Base-by-base conservation (phyloP, 2,888 invertebrate species). In the Meteorus colon region DNA sequence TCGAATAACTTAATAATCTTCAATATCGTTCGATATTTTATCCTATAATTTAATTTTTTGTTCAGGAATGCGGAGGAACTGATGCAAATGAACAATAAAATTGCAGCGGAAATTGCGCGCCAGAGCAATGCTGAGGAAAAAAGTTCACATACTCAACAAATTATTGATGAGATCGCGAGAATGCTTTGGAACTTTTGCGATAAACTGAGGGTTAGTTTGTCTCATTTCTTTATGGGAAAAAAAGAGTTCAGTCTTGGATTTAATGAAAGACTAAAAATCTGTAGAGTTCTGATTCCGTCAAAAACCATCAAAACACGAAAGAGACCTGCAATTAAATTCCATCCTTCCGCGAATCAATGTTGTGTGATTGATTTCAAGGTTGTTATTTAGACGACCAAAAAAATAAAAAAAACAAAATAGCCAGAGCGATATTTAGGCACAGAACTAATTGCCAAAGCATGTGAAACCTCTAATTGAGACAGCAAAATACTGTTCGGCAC, bases 51-150 rank as follows among this genome's bases (percentile, higher is more conserved):
- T 72, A 78, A 60, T 87, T 90, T 78, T 66, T 83, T 8, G n/a
- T 48, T n/a, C 34, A 96, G 96, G 78, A 95, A 94, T 80, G 93
- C 94, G 82, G 95, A 94, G 81, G 93, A 94, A 84, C 92, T 95
- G 77, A 93, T 93, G 73, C 91, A 92, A 45, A 85, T 95, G 0
- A 94, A 94, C 86, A 89, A 88, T 2, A 90, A 92, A 79, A 95
- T 95, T 77, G 86, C 89, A 31, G 88, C 90, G 62, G 92, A 93
- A 78, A 87, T 87, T n/a, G 78, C 85, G 29, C 90, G 90, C 10
- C 90, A 90, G 34, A 83, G 88, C 63, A 86, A 88, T 63, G 90
- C 90, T 65, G 84, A 89, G 8, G 85, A 88, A 69, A 88, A 88
- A n/a, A 87, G 88, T 6, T 80, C 78, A 31, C 85, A 87, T 72